phyloP scores from a whole-genome alignment of 2,888 invertebrate genomes.

The Digitonthophagus gazella region DNA sequence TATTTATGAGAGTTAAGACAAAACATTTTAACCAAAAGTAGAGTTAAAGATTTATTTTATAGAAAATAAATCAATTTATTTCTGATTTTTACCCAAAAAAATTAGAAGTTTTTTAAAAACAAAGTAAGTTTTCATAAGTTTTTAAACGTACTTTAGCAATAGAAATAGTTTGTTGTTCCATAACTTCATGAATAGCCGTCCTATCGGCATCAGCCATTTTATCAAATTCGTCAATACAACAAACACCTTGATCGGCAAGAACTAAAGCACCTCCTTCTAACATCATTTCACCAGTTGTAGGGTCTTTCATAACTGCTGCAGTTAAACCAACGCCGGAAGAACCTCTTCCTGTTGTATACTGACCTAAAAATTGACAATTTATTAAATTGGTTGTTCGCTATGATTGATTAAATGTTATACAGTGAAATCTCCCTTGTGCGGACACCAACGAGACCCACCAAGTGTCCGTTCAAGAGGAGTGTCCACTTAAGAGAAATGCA shows the following conservation, averaged over 20 bases:
- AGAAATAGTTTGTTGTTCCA: conserved; percentile 99
- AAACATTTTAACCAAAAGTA: too few species aligned
- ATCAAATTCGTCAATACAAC: conserved; percentile 99
- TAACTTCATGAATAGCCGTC: conserved; percentile 95
- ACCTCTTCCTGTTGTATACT: conserved; percentile 95
- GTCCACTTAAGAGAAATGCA: too few species aligned
- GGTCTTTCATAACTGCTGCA: conserved; percentile 97
- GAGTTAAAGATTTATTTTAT: too few species aligned
- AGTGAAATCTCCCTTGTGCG: too few species aligned
- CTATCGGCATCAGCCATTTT: conserved; percentile 97
- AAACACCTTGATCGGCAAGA: conserved; percentile 93
- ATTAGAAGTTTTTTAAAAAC: background rate
- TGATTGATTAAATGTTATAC: too few species aligned
- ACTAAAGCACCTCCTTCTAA: conserved; percentile 96
- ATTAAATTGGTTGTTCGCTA: background rate
- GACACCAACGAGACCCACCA: too few species aligned
- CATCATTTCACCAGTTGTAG: conserved; percentile 95
- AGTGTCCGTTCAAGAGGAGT: too few species aligned
- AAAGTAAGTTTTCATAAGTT: background rate
- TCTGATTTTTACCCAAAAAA: too few species aligned
- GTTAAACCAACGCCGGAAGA: conserved; percentile 99
- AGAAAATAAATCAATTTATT: too few species aligned
- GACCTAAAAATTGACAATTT: conserved; percentile 57
- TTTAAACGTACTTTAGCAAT: conserved; percentile 81
- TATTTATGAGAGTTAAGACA: too few species aligned